Evolutionary conservation across 2,888 invertebrate species (phyloP), one percentile per base, ranked within the genome.

Genomic region (Cosmia trapezina): DNA sequence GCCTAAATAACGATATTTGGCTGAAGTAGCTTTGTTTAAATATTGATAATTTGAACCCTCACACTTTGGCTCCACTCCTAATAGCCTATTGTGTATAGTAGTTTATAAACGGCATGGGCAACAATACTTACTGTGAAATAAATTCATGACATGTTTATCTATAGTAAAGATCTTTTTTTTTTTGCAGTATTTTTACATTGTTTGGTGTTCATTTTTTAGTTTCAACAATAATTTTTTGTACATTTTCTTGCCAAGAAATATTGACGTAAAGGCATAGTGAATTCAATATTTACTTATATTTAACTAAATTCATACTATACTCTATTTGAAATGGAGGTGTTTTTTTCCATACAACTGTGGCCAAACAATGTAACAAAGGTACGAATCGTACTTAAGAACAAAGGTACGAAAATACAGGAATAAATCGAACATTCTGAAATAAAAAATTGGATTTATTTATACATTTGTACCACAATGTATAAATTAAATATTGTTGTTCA

Each of bases 61-160:
- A 78, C 69, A 73, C 47, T 74, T 84, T 86, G 85, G 86, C 86
- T 84, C 72, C n/a, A 61, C 62, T 86, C 85, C 86, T 84, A 85
- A 85, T 85, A 68, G 77, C 78, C 51, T 76, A 83, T 83, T 86
- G 83, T 84, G 79, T 85, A 85, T 77, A 28, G 28, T 28, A 28
- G 79, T 83, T 76, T 81, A 76, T 70, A 79, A 79, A 85, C 75
- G 80, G 28, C 28, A 28, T 28, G 28, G 28, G 54, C 65, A 61
- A 78, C 51, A 76, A 61, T 64, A 62, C 57, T 56, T 53, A 56
- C 43, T 69, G 70, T 64, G 65, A 73, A 73, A 71, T 64, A 78
- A 66, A 76, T 57, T 61, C 57, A 66, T 53, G 54, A 60, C 19
- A 65, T 76, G 33, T 59, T 64, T 74, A 63, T 66, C 17, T 69